Base-by-base conservation (phyloP, 2,113 vertebrate genomes). In the Bucco capensis region DNA sequence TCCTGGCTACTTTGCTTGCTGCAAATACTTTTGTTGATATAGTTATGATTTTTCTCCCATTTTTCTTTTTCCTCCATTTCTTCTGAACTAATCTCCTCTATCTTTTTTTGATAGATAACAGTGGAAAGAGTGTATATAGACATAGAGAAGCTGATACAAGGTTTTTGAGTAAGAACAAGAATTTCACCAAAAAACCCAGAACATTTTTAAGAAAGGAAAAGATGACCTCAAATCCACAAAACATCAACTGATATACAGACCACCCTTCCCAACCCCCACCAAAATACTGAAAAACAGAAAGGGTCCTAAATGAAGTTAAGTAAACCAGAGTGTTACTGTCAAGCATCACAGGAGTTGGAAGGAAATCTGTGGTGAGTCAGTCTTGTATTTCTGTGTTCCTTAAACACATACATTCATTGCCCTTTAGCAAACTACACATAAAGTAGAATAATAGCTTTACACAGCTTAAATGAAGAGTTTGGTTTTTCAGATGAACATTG, bases 401-500 rank as follows among this genome's bases (percentile, higher is more conserved):
- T 66, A 85, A 72, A 73, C 23, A 74, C 14, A 3, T n/a, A 93
- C 80, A 78, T 97, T 97, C 96, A 95, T 92, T 53, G 30, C 92
- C 57, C 90, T 95, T 93, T 54, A 95, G 93, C 77, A 95, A 97
- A 93, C 84, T 95, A 74, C 89, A 94, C 92, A 95, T 73, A 94
- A 96, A 96, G 42, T 40, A 76, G 89, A 94, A 91, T 90, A 97
- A 86, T 38, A 92, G 86, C 79, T 95, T 91, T 96, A 84, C 56
- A 90, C 86, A 87, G 92, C 80, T 87, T 75, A 96, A 95, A 97
- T 95, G 81, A 95, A 87, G 93, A 96, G 83, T 95, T 95, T 93
- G 88, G 76, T 77, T 94, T 97, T 93, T 93, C 94, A 95, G 93
- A 96, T 6, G 46, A 97, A 94, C 89, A 93, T 98, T 97, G 97